phyloP scores from a whole-genome alignment of 2,797 vertebrate species.

The Myotis myotis region DNA sequence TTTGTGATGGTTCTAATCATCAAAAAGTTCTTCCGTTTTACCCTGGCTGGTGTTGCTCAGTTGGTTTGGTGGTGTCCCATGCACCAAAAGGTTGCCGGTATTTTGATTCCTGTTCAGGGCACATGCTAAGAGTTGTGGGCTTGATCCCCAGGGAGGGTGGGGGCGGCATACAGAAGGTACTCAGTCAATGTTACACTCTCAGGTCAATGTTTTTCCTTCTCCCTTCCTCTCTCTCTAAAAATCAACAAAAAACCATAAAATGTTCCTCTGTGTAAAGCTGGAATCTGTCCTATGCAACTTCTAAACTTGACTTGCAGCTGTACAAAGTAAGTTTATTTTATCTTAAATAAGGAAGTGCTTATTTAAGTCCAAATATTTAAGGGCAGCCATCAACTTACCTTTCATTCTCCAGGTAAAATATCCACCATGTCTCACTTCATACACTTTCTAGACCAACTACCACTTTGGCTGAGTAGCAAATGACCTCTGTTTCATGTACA shows the following conservation, averaged over 20 bases:
- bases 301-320: not conserved
- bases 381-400: not conserved
- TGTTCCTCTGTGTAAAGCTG: slow-evolving; percentile 41
- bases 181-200: too few relatives aligned
- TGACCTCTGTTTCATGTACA: not conserved
- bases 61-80: too few relatives aligned
- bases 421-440: not conserved
- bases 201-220: too few relatives aligned
- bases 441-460: not conserved
- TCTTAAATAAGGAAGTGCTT: slow-evolving; percentile 28
- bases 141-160: too few relatives aligned
- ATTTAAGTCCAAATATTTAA: slow-evolving; percentile 14
- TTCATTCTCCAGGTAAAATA: slow-evolving; percentile 35
- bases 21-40: not conserved
- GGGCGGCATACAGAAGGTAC: too few relatives aligned
- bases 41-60: too few relatives aligned
- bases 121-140: too few relatives aligned
- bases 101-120: too few relatives aligned
- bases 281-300: not conserved
- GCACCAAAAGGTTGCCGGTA: too few relatives aligned
- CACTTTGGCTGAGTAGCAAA: not conserved
- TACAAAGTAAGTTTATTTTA: slow-evolving; percentile 24
- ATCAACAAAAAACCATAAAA: too few relatives aligned
- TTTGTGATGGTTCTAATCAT: slow-evolving; percentile 2
- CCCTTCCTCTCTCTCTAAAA: too few relatives aligned